These are phyloP conservation scores for Petromus typicus DNA, from an alignment of 2,113 vertebrate genomes.

Conservation along the genomic window DNA sequence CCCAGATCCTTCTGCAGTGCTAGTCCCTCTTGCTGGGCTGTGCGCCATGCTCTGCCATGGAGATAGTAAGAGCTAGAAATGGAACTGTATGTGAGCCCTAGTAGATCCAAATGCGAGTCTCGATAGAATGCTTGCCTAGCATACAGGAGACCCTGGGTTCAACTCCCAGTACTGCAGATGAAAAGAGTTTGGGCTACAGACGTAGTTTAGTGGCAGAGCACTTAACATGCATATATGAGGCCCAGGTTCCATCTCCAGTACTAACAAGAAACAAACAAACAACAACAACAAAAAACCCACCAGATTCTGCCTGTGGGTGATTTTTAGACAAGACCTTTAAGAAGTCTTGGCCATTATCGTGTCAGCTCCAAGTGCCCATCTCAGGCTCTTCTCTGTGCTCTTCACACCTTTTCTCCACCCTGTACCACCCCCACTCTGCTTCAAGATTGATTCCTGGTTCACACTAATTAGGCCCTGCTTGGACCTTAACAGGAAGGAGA, in stretches of 20 bases:
- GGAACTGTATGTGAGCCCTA: background rate
- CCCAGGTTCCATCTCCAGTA: background rate
- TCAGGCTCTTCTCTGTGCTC: background rate
- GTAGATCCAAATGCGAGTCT: background rate
- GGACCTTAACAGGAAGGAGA: background rate
- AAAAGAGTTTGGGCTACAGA: background rate
- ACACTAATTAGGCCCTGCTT: constrained; percentile 70
- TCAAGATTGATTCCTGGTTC: constrained; percentile 47
- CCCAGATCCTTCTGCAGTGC: background rate
- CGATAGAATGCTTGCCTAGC: background rate
- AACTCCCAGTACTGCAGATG: background rate
- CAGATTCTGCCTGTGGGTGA: background rate
- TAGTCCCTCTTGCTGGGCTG: background rate
- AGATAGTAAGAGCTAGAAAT: background rate
- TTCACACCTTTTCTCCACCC: background rate
- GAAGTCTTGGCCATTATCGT: background rate
- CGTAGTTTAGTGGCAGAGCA: background rate
- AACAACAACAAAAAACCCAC: background rate
- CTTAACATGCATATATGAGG: background rate
- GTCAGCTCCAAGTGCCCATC: background rate
- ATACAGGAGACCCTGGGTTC: background rate
- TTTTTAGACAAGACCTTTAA: background rate
- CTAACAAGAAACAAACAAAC: background rate
- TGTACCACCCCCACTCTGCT: background rate
- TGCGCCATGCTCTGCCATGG: background rate